Percentiles rank a stretch among this genome's conserved stretches.
phyloP scores from a whole-genome alignment of 2,113 vertebrate species.

The Ifrita kowaldi region DNA sequence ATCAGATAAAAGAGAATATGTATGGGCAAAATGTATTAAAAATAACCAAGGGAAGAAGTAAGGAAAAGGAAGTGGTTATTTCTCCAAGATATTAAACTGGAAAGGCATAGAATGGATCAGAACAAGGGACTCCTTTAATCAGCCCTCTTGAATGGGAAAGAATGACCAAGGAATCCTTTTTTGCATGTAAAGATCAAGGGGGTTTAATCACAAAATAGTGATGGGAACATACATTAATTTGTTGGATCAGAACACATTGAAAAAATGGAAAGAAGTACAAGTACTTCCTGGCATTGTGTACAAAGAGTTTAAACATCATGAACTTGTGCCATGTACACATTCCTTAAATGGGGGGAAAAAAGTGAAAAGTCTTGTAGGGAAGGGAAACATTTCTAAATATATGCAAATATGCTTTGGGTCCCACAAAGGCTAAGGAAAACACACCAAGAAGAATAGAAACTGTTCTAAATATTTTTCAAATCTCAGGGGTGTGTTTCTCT shows the following conservation, averaged over 20 bases:
- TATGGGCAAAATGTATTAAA: background rate
- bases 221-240: background rate
- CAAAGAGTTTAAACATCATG: background rate
- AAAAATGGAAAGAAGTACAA: background rate
- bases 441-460: background rate
- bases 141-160: background rate
- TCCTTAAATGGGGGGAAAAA: background rate
- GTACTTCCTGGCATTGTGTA: background rate
- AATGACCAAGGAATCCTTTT: background rate
- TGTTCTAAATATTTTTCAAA: background rate
- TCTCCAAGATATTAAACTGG: background rate
- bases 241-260: background rate
- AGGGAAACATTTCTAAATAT: background rate
- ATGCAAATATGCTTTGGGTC: background rate
- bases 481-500: background rate
- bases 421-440: constrained; percentile 13
- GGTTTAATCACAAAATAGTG: background rate
- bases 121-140: background rate
- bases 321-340: background rate
- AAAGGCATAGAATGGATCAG: background rate
- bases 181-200: background rate
- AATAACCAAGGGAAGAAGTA: background rate
- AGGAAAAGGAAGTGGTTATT: background rate
- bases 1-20: background rate
- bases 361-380: constrained; percentile 3